Base-by-base conservation (phyloP, 2,113 vertebrate species). In the Oncorhynchus gorbuscha region DNA sequence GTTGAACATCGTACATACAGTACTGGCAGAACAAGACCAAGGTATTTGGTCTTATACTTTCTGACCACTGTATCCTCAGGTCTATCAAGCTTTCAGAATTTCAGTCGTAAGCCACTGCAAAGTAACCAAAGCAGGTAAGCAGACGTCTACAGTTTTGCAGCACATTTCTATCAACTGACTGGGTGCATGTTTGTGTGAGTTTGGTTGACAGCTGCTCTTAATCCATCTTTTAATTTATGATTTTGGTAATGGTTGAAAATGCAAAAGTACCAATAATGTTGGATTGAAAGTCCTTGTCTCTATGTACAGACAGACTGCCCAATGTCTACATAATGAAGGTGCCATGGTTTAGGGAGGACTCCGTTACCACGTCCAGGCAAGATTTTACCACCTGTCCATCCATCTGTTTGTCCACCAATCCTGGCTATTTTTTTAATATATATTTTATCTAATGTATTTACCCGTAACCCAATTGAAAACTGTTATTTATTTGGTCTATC, bases 1-100 rank as follows among this genome's bases (percentile, higher is more conserved):
- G 16, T 14, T 55, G 51, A 55, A 18, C 4, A 1, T 18, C 51
- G 5, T 55, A 4, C 16, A 18, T 18, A 55, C 1, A 55, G 4
- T 55, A 14, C 51, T 3, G 51, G 51, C 51, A 5, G 16, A 55
- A 55, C 51, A 55, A 55, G 16, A 5, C 39, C 9, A 9, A 45
- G 12, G 49, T 14, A 22, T 0, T 18, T 0, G 64, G 22, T 9
- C 4, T 72, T 51, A 73, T 67, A 82, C 0, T 65, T 16, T 18
- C 79, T 71, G n/a, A 12, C 24, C 71, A 24, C 3, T n/a, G 11
- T 62, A 45, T 20, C 69, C 18, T 13, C 84, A 99, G 97, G 95
- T 97, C 81, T 98, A 98, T 82, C 97, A 99, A 89, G 97, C 96
- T 76, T 98, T 98, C 90, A 95, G 92, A 89, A 95, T 99, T 79